These are phyloP conservation scores for Todiramphus chloris DNA, from an alignment of 2,113 vertebrate species.

Conservation along the genomic window DNA sequence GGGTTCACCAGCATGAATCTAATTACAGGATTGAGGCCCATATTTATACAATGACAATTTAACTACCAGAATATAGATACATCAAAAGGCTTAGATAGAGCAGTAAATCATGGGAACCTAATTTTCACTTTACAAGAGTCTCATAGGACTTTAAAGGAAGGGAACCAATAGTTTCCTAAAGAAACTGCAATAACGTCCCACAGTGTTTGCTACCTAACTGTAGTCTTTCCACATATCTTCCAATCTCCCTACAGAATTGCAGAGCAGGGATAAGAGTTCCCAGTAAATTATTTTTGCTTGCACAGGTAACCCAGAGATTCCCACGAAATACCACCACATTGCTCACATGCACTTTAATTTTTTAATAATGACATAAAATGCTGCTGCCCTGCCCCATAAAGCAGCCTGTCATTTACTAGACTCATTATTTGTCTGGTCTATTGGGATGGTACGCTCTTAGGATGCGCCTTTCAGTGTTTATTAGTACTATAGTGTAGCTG, in stretches of 20 bases:
- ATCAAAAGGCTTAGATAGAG: neutral
- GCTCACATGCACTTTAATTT: neutral
- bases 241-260: neutral
- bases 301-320: neutral
- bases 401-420: neutral
- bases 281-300: neutral
- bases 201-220: neutral
- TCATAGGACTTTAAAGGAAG: neutral
- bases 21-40: neutral
- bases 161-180: neutral
- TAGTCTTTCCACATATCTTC: neutral
- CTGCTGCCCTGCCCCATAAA: neutral
- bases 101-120: neutral
- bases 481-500: neutral
- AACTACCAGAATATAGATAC: neutral
- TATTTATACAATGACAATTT: neutral
- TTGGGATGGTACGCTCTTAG: neutral
- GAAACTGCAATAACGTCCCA: neutral
- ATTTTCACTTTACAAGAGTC: neutral
- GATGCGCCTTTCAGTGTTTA: neutral
- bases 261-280: neutral
- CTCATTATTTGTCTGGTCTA: neutral
- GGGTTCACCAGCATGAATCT: slow-evolving; percentile 20
- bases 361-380: neutral
- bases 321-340: neutral